Base-by-base conservation (phyloP, 2,113 vertebrate species). In the Salvator merianae region DNA sequence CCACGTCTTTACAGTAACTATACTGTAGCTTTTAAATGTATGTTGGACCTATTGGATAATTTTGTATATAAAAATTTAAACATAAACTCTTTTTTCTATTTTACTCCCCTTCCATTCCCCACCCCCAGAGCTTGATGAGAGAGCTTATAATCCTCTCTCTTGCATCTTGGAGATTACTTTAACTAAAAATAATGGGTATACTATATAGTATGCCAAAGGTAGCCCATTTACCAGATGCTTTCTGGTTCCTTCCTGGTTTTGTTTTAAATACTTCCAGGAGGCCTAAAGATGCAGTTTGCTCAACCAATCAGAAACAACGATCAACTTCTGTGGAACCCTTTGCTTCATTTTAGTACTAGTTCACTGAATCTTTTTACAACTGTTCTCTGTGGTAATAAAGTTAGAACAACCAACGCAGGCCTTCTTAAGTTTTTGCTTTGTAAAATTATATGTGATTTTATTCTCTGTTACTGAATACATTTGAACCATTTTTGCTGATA, bases 171-270 rank as follows among this genome's bases (percentile, higher is more conserved):
- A n/a, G n/a, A n/a, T n/a, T n/a, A n/a, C n/a, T n/a, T n/a, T n/a
- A n/a, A n/a, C n/a, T n/a, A n/a, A n/a, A n/a, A n/a, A n/a, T n/a
- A n/a, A 84, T 84, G 59, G 66, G 65, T 70, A 32, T 43, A 30
- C 18, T 62, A 18, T 12, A 43, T 26, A 40, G 34, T 75, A 32
- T 30, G 71, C 71, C 83, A 70, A 77, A 77, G 75, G 83, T 71
- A 84, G 65, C 66, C 83, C 66, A 70, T 59, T 78, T 84, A 69
- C 75, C 83, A 84, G 83, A 78, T 50, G 59, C 50, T 77, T 84
- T 75, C 83, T 71, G 83, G 77, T 84, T n/a, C n/a, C n/a, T n/a
- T 84, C 83, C 83, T 84, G 83, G 62, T 70, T 84, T 84, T 36
- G 74, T 70, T 63, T 77, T 84, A 59, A 43, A n/a, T 70, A n/a